phyloP scores from a whole-genome alignment of 2,888 invertebrate species.

The Drosophila limbata region DNA sequence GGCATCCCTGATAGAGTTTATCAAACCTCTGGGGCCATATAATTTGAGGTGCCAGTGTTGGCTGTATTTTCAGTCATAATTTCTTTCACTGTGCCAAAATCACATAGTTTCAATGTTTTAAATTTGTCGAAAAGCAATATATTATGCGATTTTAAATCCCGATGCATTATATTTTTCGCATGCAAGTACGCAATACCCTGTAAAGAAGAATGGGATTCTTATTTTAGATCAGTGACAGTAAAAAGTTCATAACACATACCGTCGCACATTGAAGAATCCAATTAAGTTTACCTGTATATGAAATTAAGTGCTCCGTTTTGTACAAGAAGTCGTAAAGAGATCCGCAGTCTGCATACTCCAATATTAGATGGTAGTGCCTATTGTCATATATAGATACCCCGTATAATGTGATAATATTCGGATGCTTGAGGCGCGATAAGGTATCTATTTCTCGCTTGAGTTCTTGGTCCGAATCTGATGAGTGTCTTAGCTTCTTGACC shows the following conservation, averaged over 20 bases:
- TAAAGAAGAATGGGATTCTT: background rate
- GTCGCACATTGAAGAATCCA: constrained; percentile 24
- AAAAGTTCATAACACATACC: background rate
- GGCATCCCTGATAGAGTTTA: no score
- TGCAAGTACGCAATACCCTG: constrained; percentile 24
- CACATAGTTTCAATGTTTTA: constrained; percentile 7
- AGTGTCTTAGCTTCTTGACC: background rate
- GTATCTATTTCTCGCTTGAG: background rate
- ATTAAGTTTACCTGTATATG: background rate
- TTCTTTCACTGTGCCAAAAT: constrained; percentile 15
- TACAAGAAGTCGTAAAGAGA: constrained; percentile 12
- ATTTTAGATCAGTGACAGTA: background rate
- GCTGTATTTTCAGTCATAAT: background rate
- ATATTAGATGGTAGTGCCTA: background rate
- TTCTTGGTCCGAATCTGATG: background rate
- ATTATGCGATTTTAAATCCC: constrained; percentile 21
- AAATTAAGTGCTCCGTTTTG: background rate
- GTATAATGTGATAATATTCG: constrained; percentile 16
- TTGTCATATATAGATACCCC: background rate
- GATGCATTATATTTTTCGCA: constrained; percentile 2
- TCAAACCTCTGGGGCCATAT: constrained; percentile 28
- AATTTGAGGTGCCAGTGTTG: background rate
- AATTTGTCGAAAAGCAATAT: background rate
- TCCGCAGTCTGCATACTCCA: constrained; percentile 16
- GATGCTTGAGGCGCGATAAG: background rate